Evolutionary conservation across 1,140 invertebrate genomes (phyloP).

Genomic region (Bombus pyrosoma): DNA sequence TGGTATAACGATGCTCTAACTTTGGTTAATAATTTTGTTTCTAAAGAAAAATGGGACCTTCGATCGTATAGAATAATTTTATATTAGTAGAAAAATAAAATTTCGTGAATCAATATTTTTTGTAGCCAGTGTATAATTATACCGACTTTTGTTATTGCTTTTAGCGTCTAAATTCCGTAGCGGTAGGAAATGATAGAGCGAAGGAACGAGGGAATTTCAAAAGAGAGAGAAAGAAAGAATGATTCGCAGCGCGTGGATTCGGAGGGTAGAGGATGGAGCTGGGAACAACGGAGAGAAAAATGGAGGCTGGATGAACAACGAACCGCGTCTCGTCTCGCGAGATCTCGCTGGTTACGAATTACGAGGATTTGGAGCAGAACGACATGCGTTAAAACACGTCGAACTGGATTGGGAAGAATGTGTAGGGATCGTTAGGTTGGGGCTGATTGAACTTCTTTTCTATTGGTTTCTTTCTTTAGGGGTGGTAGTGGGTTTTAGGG

Average conservation of each 20-base stretch:
- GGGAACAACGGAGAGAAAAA: slow-evolving; percentile 21
- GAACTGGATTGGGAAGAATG: background rate
- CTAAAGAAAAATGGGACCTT: too few species aligned
- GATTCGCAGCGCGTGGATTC: background rate
- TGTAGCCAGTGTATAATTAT: too few species aligned
- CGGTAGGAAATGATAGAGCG: background rate
- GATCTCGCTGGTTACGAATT: slow-evolving; percentile 22
- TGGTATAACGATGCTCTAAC: too few species aligned
- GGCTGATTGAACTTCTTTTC: background rate
- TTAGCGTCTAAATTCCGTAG: background rate
- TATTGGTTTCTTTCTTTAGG: background rate
- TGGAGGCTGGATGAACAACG: slow-evolving; percentile 21
- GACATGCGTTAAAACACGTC: slow-evolving; percentile 10
- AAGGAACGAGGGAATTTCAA: background rate
- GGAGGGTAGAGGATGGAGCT: too few species aligned
- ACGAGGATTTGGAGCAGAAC: slow-evolving; percentile 45
- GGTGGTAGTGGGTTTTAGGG: background rate
- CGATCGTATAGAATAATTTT: too few species aligned
- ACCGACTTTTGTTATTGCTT: background rate
- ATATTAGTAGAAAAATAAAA: too few species aligned
- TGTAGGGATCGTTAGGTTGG: background rate
- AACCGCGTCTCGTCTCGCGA: slow-evolving; percentile 1
- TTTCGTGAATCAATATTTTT: too few species aligned
- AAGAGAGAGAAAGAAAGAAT: background rate
- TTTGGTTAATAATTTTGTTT: too few species aligned